Conservation (phyloP, 2,797 vertebrate genomes). For the Gephyroberyx darwinii region DNA sequence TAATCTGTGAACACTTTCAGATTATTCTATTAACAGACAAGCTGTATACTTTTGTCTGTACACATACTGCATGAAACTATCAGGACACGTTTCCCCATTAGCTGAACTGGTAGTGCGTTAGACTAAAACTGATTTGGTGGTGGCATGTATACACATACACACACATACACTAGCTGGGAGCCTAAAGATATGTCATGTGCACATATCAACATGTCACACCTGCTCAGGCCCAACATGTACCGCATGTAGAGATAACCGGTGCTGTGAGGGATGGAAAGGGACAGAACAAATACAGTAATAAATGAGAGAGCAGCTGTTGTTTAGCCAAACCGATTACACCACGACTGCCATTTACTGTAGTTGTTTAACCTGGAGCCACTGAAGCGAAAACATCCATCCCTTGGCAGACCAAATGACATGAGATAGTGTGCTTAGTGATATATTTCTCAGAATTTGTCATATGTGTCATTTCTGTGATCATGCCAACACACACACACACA, state of each 20-base stretch:
- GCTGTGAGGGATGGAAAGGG: slow-evolving; percentile 51
- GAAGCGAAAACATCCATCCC: slow-evolving; percentile 50
- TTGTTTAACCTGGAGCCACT: slow-evolving; percentile 54
- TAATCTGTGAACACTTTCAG: neutral
- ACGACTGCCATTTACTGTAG: slow-evolving; percentile 54
- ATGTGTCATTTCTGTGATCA: slow-evolving; percentile 58
- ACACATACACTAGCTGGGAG: slow-evolving; percentile 34
- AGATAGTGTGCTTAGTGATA: slow-evolving; percentile 51
- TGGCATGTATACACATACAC: slow-evolving; percentile 21
- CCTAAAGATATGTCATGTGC: slow-evolving; percentile 65
- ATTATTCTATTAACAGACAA: slow-evolving; percentile 26
- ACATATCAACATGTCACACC: slow-evolving; percentile 63
- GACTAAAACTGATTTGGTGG: slow-evolving; percentile 56
- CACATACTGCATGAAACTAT: slow-evolving; percentile 24
- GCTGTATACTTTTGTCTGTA: slow-evolving; percentile 7
- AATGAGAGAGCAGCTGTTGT: slow-evolving; percentile 67
- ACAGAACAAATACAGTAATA: slow-evolving; percentile 70
- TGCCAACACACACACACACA: slow-evolving; percentile 28
- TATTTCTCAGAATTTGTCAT: slow-evolving; percentile 15
- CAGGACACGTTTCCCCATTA: slow-evolving; percentile 43
- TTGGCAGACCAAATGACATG: slow-evolving; percentile 31
- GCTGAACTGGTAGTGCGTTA: slow-evolving; percentile 41
- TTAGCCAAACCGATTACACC: slow-evolving; percentile 68
- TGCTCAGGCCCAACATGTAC: slow-evolving; percentile 48
- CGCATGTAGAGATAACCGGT: slow-evolving; percentile 58